phyloP scores from a whole-genome alignment of 2,888 invertebrate species.

The Microdon myrmicae region DNA sequence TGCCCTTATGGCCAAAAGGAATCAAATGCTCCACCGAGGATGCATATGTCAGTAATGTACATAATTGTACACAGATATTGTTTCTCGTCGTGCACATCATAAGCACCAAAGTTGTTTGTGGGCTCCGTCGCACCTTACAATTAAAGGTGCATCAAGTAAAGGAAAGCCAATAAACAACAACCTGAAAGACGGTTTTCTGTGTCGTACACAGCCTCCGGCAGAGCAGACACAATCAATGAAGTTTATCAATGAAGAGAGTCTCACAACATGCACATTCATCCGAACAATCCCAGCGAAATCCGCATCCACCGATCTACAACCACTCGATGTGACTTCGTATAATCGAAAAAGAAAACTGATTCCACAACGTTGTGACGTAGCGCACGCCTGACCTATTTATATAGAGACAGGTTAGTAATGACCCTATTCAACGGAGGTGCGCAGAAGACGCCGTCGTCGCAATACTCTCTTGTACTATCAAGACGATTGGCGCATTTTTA shows the following conservation, averaged over 20 bases:
- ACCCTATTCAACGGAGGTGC: conserved; percentile 46
- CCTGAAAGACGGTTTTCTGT: neutral
- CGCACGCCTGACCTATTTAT: conserved; percentile 56
- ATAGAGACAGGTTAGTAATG: conserved; percentile 54
- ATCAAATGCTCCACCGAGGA: too few species aligned
- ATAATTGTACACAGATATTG: conserved; percentile 9
- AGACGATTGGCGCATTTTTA: conserved; percentile 32
- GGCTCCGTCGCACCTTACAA: neutral
- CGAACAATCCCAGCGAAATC: conserved; percentile 11
- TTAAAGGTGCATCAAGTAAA: conserved; percentile 13
- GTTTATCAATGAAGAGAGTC: conserved; percentile 26
- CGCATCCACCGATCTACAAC: conserved; percentile 6
- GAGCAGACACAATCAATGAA: conserved; percentile 3
- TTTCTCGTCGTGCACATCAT: conserved; percentile 22
- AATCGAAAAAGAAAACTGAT: conserved; percentile 51
- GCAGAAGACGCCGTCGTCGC: neutral
- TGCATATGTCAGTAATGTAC: too few species aligned
- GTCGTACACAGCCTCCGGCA: neutral
- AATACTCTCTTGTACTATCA: conserved; percentile 11
- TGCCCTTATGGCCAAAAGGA: neutral
- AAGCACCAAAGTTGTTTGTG: too few species aligned
- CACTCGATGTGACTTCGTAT: conserved; percentile 24
- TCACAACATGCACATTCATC: conserved; percentile 3
- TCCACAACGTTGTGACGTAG: conserved; percentile 47
- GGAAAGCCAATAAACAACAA: conserved; percentile 4